Evolutionary conservation across 2,797 vertebrate genomes (phyloP), one percentile per base, ranked within the genome.

Genomic region (Lophotriccus pileatus): DNA sequence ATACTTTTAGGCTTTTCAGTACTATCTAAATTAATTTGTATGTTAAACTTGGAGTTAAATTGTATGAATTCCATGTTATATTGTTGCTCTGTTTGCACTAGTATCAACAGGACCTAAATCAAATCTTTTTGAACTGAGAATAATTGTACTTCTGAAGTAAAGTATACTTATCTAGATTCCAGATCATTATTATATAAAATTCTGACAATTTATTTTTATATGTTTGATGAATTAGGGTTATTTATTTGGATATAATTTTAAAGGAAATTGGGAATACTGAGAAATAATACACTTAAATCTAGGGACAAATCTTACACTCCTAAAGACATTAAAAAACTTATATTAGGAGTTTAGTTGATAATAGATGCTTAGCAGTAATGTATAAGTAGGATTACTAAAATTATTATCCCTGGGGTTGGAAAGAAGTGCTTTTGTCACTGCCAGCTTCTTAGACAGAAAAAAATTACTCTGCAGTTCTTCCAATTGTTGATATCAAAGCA

Each of bases 31-130:
- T 84, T 44, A 96, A 96, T 96, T 97, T 96, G 24, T 75, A 47
- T 83, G 84, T 95, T 94, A 92, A 95, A 95, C 76, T 90, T 96
- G 91, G 86, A 96, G 66, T 82, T 94, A 92, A 95, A 93, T 75
- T 78, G 43, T 49, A 59, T 59, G 34, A 63, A 24, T 75, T 85
- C 58, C 74, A 10, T 84, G 44, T 84, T 79, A 30, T 7, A 69
- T 69, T 91, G 77, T 49, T 73, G 46, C 60, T 75, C 80, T 72
- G 32, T 75, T 88, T 93, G 68, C 56, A 84, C 22, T 30, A 39
- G 12, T 67, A 32, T 85, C 59, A 86, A 47, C 22, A 44, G 91
- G 80, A 91, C 73, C 15, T 50, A 59, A 93, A 84, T 67, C 44
- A 91, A 69, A 91, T 87, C 23, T 93, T 87, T 83, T 62, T 62